A percentile compares a stretch with the other conserved stretches of the same genome.
Evolutionary conservation across 2,113 vertebrate genomes (phyloP).

Genomic region (Gambusia holbrooki): DNA sequence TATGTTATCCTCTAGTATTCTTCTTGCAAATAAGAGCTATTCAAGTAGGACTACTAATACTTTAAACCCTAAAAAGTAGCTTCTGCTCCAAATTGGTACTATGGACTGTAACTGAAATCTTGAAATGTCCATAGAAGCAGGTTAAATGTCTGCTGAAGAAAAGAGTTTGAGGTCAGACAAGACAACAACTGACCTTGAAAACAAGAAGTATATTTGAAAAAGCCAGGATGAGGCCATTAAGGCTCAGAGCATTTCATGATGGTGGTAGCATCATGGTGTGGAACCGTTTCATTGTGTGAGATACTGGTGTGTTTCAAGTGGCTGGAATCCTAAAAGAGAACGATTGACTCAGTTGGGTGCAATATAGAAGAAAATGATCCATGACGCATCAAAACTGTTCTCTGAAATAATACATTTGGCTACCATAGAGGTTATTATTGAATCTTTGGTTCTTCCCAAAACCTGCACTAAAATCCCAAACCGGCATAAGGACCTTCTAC

Average conservation of each 20-base stretch:
- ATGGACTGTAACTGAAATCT: neutral
- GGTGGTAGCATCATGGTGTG: too few relatives aligned
- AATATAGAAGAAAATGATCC: too few relatives aligned
- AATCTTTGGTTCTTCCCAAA: too few relatives aligned
- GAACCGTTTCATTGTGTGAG: too few relatives aligned
- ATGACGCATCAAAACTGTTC: neutral
- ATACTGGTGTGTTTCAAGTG: too few relatives aligned
- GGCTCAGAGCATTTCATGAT: neutral
- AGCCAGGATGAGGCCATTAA: neutral
- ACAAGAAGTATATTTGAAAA: neutral
- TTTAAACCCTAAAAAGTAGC: neutral
- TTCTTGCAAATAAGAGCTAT: neutral
- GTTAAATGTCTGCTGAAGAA: neutral
- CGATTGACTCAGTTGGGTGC: too few relatives aligned
- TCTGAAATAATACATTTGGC: neutral
- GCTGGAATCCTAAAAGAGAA: too few relatives aligned
- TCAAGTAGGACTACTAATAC: neutral
- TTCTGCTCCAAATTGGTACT: too few relatives aligned
- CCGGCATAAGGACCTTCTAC: neutral
- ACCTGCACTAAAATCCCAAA: too few relatives aligned
- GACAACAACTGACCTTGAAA: neutral
- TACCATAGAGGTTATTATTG: neutral
- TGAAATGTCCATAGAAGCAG: neutral
- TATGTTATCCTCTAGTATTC: neutral
- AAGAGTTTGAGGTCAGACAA: neutral